Percentiles rank a stretch among this genome's conserved stretches.
Evolutionary conservation across 2,888 invertebrate species (phyloP).

Genomic region (Globia sparganii): DNA sequence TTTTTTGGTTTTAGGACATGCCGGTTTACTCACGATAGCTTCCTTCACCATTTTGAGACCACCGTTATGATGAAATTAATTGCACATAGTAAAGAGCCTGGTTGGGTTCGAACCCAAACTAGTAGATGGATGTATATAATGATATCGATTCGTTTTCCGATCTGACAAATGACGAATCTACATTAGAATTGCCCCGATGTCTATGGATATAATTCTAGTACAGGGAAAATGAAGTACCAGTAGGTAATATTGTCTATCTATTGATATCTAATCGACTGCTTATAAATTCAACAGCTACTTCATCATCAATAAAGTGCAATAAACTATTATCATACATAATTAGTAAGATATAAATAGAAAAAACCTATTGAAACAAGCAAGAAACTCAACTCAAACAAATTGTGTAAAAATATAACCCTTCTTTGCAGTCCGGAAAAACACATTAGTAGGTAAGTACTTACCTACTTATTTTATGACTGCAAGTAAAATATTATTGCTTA

Average conservation of each 20-base stretch:
- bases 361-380: neutral
- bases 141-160: neutral
- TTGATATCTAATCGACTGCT: neutral
- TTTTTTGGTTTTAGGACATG: neutral
- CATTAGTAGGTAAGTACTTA: neutral
- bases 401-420: neutral
- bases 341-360: neutral
- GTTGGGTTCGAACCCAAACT: neutral
- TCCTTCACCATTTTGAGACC: neutral
- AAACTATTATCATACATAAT: conserved; percentile 11
- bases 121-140: neutral
- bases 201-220: no score
- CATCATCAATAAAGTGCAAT: conserved; percentile 9
- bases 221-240: neutral
- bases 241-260: accelerated
- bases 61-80: neutral
- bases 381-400: no score
- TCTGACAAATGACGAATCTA: neutral
- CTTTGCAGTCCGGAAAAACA: neutral
- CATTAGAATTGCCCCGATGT: no score
- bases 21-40: neutral
- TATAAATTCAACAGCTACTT: conserved; percentile 13
- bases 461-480: neutral
- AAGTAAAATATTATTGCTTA: neutral
- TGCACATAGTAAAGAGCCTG: no score